phyloP scores from a whole-genome alignment of 1,140 invertebrate genomes.

The Anastrepha ludens region DNA sequence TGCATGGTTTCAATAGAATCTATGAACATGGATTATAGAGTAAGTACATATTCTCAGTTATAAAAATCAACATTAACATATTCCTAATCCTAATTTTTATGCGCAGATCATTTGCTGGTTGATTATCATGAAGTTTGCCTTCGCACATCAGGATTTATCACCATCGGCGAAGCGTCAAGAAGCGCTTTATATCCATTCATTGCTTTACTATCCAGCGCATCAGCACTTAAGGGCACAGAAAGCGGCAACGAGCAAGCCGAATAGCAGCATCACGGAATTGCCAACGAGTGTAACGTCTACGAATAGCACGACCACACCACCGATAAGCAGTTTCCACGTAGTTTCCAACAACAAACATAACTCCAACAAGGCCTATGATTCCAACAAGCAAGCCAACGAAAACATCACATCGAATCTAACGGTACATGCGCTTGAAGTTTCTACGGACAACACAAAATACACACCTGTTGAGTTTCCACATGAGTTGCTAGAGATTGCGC shows the following conservation, averaged over 20 bases:
- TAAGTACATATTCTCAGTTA: not conserved
- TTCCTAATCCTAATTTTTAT: not conserved
- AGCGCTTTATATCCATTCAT: not conserved
- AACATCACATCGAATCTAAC: not conserved
- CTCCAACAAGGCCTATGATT: not conserved
- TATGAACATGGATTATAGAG: not conserved
- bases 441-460: not conserved
- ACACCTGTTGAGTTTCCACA: conserved; percentile 62
- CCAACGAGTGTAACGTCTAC: too few species aligned
- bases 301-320: not conserved
- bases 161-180: not conserved
- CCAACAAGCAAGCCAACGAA: not conserved
- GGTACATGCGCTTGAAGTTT: not conserved
- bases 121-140: not conserved
- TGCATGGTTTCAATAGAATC: not conserved
- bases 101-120: not conserved
- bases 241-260: not conserved
- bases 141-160: not conserved
- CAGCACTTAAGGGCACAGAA: not conserved
- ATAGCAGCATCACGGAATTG: not conserved
- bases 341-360: conserved; percentile 55
- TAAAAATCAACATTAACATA: not conserved
- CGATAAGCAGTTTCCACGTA: not conserved
- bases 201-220: not conserved
- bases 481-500: conserved; percentile 66